Evolutionary conservation across 2,113 vertebrate genomes (phyloP).

Genomic region (Rutilus rutilus): DNA sequence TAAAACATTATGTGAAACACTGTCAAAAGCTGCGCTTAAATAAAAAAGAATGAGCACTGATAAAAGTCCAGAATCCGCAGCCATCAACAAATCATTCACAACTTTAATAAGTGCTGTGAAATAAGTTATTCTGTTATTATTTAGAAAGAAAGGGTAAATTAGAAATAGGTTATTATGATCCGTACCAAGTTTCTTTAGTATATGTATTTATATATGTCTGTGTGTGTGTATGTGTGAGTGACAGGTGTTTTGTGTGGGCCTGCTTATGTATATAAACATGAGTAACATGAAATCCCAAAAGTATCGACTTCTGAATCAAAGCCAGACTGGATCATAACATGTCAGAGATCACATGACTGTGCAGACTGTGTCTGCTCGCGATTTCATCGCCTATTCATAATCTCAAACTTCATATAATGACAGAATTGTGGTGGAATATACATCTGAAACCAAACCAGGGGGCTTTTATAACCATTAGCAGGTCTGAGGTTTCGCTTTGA

Average conservation of each 20-base stretch:
- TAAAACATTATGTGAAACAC: too few relatives aligned
- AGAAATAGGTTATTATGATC: too few relatives aligned
- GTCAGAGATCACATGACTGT: not conserved
- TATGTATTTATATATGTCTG: too few relatives aligned
- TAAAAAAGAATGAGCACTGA: too few relatives aligned
- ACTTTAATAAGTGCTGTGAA: too few relatives aligned
- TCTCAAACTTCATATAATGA: not conserved
- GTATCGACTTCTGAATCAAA: not conserved
- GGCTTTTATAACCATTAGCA: not conserved
- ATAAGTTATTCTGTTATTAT: too few relatives aligned
- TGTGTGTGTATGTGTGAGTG: not conserved
- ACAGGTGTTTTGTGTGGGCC: not conserved
- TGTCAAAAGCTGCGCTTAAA: too few relatives aligned
- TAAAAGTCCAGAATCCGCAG: too few relatives aligned
- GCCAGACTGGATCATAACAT: not conserved
- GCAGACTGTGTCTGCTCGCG: not conserved
- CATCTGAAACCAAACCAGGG: conserved; percentile 10
- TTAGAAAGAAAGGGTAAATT: too few relatives aligned
- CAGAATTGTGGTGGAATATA: not conserved
- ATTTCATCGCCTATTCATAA: not conserved
- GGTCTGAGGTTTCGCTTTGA: not conserved
- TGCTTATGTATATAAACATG: not conserved
- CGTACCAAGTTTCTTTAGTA: too few relatives aligned
- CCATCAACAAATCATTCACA: too few relatives aligned
- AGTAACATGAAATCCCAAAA: not conserved